Evolutionary conservation across 1,140 invertebrate genomes (phyloP).

Genomic region (Cecropterus lyciades): DNA sequence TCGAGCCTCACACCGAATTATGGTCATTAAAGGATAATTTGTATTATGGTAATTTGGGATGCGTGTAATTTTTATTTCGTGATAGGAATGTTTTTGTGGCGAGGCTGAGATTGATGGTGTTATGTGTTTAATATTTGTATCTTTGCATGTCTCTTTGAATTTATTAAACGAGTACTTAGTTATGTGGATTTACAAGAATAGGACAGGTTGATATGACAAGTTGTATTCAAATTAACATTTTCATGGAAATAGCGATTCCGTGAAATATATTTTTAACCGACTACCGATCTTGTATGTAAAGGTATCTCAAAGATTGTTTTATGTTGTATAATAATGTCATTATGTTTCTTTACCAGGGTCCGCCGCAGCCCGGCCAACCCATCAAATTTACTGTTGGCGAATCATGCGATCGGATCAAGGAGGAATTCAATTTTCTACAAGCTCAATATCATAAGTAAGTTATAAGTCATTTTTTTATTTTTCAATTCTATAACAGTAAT

Average conservation of each 20-base stretch:
- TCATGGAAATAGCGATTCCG: too few species aligned
- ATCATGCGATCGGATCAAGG: conserved; percentile 98
- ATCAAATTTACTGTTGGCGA: conserved; percentile 97
- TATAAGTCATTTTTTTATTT: too few species aligned
- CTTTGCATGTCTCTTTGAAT: background rate
- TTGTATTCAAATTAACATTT: too few species aligned
- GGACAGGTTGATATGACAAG: too few species aligned
- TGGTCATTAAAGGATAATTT: conserved; percentile 84
- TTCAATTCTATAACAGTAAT: too few species aligned
- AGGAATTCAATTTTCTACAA: conserved; percentile 99
- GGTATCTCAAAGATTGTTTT: too few species aligned
- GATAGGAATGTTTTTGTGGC: conserved; percentile 77
- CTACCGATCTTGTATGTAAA: too few species aligned
- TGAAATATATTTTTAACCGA: too few species aligned
- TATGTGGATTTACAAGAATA: too few species aligned
- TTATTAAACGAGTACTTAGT: too few species aligned
- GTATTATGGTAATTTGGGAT: conserved; percentile 83
- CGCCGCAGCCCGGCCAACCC: conserved; percentile 92
- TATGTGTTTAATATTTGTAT: conserved; percentile 38
- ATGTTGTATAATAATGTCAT: background rate
- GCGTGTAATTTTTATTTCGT: conserved; percentile 83
- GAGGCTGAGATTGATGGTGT: conserved; percentile 65
- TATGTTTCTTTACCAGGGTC: background rate
- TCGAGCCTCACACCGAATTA: conserved; percentile 81
- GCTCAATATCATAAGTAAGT: conserved; percentile 99